Conservation (phyloP, 2,888 invertebrate genomes). For the Parnassius smintheus region DNA sequence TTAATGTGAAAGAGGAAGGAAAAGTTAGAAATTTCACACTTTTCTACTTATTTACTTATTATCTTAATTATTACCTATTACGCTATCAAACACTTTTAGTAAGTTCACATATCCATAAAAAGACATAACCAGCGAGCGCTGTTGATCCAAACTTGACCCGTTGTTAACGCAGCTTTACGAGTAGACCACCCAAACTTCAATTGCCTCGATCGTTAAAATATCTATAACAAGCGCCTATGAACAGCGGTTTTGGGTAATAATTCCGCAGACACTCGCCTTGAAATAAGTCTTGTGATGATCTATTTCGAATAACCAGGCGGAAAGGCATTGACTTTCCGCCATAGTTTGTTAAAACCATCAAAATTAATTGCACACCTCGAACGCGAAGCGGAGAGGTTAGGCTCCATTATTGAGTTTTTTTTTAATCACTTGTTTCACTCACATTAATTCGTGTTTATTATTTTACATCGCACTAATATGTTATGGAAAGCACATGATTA, state of each 20-base stretch:
- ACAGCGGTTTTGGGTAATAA: conserved; percentile 38
- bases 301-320: conserved; percentile 13
- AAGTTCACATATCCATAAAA: conserved; percentile 22
- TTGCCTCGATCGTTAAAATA: conserved; percentile 40
- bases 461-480: too few relatives aligned
- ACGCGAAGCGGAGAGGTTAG: too few relatives aligned
- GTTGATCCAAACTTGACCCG: conserved; percentile 31
- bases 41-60: conserved; percentile 1
- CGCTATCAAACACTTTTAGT: conserved; percentile 14
- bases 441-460: too few relatives aligned
- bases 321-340: neutral
- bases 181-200: conserved; percentile 41
- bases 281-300: conserved; percentile 21
- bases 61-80: conserved; percentile 15
- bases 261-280: conserved; percentile 27
- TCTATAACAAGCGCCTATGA: conserved; percentile 37
- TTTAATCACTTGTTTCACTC: too few relatives aligned
- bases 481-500: too few relatives aligned
- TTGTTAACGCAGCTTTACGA: conserved; percentile 34
- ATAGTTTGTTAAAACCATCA: conserved; percentile 9
- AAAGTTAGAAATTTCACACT: neutral
- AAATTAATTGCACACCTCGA: neutral
- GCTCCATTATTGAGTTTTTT: too few relatives aligned
- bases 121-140: conserved; percentile 4
- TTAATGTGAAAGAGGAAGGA: too few relatives aligned